Conservation (phyloP, 2,113 vertebrate genomes). For the Felis chaus region DNA sequence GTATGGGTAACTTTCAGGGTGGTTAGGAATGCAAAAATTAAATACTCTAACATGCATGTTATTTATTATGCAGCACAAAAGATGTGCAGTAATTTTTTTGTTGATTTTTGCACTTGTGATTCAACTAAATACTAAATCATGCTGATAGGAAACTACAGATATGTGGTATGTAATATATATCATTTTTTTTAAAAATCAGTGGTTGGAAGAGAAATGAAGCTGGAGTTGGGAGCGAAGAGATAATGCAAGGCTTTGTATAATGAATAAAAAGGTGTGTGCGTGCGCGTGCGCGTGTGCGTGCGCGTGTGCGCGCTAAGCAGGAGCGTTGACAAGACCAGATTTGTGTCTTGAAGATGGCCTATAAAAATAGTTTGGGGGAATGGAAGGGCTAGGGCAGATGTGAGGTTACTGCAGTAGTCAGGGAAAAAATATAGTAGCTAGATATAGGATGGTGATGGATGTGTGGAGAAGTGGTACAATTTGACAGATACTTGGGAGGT, state of each 20-base stretch:
- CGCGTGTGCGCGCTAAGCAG: background rate
- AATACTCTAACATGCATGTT: background rate
- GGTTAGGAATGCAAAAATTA: background rate
- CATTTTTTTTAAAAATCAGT: background rate
- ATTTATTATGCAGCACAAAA: background rate
- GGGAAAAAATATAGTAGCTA: background rate
- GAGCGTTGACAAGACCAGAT: background rate
- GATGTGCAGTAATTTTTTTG: background rate
- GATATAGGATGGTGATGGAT: background rate
- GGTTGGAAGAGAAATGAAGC: background rate
- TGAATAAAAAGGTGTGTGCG: background rate
- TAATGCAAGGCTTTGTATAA: background rate
- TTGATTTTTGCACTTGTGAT: slow-evolving; percentile 7
- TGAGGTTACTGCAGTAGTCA: background rate
- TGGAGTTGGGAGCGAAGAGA: background rate
- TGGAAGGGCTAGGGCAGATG: background rate
- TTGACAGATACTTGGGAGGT: background rate
- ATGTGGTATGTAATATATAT: background rate
- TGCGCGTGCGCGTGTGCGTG: background rate
- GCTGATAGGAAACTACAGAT: background rate
- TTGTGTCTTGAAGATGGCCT: background rate
- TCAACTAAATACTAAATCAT: background rate
- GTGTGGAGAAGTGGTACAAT: background rate
- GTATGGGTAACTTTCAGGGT: background rate
- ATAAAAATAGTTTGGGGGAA: background rate